phyloP scores from a whole-genome alignment of 1,140 invertebrate species.

The Calephelis nemesis region DNA sequence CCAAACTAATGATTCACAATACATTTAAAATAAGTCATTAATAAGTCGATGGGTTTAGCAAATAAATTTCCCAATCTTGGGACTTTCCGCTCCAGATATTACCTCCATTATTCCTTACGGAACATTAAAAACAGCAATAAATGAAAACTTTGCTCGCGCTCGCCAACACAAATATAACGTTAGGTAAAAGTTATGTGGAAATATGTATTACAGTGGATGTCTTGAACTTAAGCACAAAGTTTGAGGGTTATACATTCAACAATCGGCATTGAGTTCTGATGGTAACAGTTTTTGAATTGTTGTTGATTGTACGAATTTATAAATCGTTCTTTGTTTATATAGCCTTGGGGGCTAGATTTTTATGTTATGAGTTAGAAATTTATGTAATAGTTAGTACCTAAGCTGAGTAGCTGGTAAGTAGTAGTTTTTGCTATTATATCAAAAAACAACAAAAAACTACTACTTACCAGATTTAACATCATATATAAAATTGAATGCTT shows the following conservation, averaged over 20 bases:
- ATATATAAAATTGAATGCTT: too few species aligned
- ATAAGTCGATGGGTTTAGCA: not conserved
- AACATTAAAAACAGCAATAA: slow-evolving; percentile 18
- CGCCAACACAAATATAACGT: slow-evolving; percentile 12
- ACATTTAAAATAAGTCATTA: not conserved
- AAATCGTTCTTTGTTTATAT: too few species aligned
- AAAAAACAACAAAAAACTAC: too few species aligned
- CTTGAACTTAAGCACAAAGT: slow-evolving; percentile 2
- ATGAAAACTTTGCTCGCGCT: slow-evolving; percentile 12
- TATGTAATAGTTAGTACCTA: too few species aligned
- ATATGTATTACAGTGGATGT: slow-evolving; percentile 10
- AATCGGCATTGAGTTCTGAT: not conserved
- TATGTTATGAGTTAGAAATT: too few species aligned
- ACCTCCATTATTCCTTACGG: slow-evolving; percentile 3
- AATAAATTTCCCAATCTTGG: slow-evolving; percentile 3
- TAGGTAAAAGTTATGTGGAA: slow-evolving; percentile 12
- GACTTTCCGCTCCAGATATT: slow-evolving; percentile 15
- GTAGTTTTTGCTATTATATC: too few species aligned
- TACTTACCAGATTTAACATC: too few species aligned
- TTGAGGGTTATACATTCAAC: not conserved
- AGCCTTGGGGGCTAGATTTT: too few species aligned
- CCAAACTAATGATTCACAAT: too few species aligned
- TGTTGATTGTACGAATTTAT: too few species aligned
- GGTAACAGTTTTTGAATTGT: too few species aligned
- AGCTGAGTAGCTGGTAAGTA: too few species aligned